Percentiles rank a stretch among this genome's conserved stretches.
phyloP scores from a whole-genome alignment of 2,888 invertebrate species.

The Linyphia triangularis region DNA sequence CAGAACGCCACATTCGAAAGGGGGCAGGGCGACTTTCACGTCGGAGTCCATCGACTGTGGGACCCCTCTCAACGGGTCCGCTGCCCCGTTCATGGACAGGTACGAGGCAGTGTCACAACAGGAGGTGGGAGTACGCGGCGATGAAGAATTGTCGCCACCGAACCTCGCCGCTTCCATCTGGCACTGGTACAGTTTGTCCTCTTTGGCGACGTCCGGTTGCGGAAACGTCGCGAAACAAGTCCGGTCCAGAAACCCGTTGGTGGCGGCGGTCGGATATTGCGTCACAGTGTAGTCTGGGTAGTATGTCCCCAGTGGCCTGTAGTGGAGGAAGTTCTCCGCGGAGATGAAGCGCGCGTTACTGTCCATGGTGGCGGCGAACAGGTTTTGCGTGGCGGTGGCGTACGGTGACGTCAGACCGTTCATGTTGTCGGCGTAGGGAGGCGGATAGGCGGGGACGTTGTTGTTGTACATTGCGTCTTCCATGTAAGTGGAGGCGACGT shows the following conservation, averaged over 20 bases:
- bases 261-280: constrained; percentile 83
- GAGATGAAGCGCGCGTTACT: constrained; percentile 84
- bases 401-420: constrained; percentile 80
- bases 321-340: constrained; percentile 93
- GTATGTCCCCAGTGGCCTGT: constrained; percentile 86
- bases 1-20: constrained; percentile 46
- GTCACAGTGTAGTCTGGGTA: constrained; percentile 84
- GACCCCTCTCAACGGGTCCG: constrained; percentile 72
- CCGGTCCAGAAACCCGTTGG: constrained; percentile 88
- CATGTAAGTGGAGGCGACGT: constrained; percentile 37
- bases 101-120: constrained; percentile 76
- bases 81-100: constrained; percentile 56
- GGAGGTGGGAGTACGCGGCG: constrained; percentile 40
- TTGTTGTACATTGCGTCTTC: constrained; percentile 56
- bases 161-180: constrained; percentile 81
- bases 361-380: constrained; percentile 75
- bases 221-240: constrained; percentile 68
- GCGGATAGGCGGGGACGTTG: constrained; percentile 81
- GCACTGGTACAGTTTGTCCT: constrained; percentile 76
- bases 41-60: constrained; percentile 69
- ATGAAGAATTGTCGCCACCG: constrained; percentile 26
- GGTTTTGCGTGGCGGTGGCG: constrained; percentile 73
- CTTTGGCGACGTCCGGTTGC: constrained; percentile 69
- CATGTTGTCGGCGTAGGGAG: constrained; percentile 81
- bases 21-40: constrained; percentile 44